These are phyloP conservation scores for Ichneumoninae sp. DNA, from an alignment of 2,888 invertebrate species.

Conservation along the genomic window DNA sequence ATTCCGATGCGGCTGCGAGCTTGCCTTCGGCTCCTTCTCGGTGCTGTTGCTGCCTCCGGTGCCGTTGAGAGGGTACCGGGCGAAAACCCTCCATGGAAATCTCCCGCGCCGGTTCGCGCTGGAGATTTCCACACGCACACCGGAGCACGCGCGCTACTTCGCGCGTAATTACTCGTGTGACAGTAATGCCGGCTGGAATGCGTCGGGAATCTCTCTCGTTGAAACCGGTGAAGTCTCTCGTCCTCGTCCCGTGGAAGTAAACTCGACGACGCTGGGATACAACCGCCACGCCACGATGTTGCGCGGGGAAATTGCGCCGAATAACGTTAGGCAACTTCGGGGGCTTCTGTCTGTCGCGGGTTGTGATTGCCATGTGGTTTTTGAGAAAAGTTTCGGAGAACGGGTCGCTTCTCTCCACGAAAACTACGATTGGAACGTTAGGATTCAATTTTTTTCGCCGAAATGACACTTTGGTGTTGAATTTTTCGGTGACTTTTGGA, in stretches of 20 bases:
- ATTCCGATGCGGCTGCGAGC: constrained; percentile 49
- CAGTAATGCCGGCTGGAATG: constrained; percentile 82
- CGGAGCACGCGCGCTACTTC: constrained; percentile 45
- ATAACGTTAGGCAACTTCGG: background rate
- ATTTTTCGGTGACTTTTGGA: too few relatives aligned
- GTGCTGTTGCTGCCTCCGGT: constrained; percentile 7
- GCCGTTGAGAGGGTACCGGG: constrained; percentile 35
- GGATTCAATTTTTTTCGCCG: too few relatives aligned
- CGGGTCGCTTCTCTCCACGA: too few relatives aligned
- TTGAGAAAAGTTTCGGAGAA: background rate
- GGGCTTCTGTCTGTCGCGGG: constrained; percentile 44
- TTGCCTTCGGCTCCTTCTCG: constrained; percentile 11
- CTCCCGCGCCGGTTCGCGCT: constrained; percentile 38
- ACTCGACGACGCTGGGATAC: constrained; percentile 49
- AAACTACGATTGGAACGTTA: too few relatives aligned
- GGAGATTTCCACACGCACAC: constrained; percentile 62
- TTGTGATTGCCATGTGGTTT: background rate
- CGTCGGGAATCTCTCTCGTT: constrained; percentile 69
- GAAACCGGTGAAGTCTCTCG: constrained; percentile 55
- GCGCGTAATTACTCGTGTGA: constrained; percentile 83
- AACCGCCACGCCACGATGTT: constrained; percentile 48
- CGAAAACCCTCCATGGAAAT: constrained; percentile 27
- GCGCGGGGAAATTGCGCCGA: background rate
- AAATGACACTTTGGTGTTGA: too few relatives aligned
- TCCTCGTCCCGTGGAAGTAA: constrained; percentile 52